Conservation (phyloP, 92 coral and sea anemone species). For the Zoanthus gigantus region DNA sequence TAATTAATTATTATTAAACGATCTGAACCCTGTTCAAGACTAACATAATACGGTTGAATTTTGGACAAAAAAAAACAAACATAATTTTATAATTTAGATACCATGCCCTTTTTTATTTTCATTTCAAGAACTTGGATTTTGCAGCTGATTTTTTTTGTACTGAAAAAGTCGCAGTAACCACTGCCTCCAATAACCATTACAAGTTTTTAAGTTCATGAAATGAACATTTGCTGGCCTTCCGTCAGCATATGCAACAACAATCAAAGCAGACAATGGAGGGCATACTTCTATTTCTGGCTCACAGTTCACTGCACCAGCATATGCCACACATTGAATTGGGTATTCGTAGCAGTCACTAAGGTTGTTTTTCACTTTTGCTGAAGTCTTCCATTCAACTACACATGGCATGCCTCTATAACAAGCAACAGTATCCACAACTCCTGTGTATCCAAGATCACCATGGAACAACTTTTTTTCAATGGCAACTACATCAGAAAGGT, state of each 20-base stretch:
- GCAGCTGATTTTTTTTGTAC: conserved; percentile 58
- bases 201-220: conserved; percentile 79
- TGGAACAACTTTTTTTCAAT: conserved; percentile 83
- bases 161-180: conserved; percentile 82
- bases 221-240: conserved; percentile 96
- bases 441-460: conserved; percentile 80
- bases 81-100: not conserved
- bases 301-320: conserved; percentile 96
- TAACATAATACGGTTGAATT: no score
- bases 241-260: conserved; percentile 87
- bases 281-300: conserved; percentile 64
- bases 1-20: no score
- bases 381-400: conserved; percentile 98
- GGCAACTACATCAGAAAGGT: conserved; percentile 71
- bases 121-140: not conserved
- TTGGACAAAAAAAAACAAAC: not conserved
- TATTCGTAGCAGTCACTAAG: conserved; percentile 84
- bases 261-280: conserved; percentile 69
- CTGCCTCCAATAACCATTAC: conserved; percentile 81
- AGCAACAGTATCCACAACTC: conserved; percentile 84
- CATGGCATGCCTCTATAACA: conserved; percentile 86
- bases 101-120: not conserved
- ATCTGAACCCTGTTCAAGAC: no score
- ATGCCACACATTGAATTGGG: conserved; percentile 93
- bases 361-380: conserved; percentile 71